Conservation (phyloP, 2,797 vertebrate species). For the Oreochromis grahami region DNA sequence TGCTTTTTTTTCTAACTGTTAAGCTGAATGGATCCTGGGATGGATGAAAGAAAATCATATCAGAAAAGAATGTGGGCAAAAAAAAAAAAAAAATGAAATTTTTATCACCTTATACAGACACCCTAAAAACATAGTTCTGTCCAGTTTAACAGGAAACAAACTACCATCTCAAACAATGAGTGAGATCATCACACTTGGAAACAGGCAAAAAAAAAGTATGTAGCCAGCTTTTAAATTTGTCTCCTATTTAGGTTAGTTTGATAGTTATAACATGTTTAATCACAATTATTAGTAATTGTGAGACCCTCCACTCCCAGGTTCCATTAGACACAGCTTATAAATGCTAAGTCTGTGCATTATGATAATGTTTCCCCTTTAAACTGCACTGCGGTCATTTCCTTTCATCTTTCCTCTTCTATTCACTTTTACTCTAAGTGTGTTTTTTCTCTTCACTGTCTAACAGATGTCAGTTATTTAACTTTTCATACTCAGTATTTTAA, state of each 20-base stretch:
- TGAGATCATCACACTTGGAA: neutral
- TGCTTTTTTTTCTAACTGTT: neutral
- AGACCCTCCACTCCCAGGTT: neutral
- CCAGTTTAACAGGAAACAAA: neutral
- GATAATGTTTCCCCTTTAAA: neutral
- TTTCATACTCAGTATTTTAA: neutral
- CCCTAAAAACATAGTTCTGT: neutral
- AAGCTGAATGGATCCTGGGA: slow-evolving; percentile 16
- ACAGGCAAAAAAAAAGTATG: neutral
- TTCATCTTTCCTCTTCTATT: neutral
- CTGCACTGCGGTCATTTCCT: neutral
- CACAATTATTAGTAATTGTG: neutral
- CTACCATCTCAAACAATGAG: neutral
- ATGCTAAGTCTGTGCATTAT: neutral
- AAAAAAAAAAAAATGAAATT: neutral
- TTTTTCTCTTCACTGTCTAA: neutral
- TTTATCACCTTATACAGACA: neutral
- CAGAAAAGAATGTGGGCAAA: neutral
- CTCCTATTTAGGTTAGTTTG: neutral
- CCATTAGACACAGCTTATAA: neutral
- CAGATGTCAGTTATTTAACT: neutral
- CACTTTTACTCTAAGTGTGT: neutral
- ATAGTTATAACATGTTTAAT: neutral
- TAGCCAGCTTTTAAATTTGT: neutral
- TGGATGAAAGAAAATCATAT: neutral